phyloP scores from a whole-genome alignment of 2,888 invertebrate species.

The Cephus rjabovi region DNA sequence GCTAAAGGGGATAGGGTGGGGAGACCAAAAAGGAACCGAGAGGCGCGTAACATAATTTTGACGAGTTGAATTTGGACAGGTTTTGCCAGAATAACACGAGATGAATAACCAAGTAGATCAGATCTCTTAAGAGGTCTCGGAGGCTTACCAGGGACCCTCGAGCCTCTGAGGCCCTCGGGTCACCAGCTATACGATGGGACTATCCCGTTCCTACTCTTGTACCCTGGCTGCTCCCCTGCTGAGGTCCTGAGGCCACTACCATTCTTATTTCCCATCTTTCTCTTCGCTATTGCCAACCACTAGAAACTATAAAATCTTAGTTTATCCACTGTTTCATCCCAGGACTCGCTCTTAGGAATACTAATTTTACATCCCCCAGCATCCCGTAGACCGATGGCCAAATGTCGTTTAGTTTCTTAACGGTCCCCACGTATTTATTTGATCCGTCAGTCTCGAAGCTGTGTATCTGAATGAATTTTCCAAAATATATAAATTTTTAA shows the following conservation, averaged over 20 bases:
- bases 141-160: slow-evolving; percentile 6
- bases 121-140: slow-evolving; percentile 30
- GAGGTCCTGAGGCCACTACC: slow-evolving; percentile 17
- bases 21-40: slow-evolving; percentile 17
- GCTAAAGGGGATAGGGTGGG: background rate
- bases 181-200: background rate
- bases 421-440: background rate
- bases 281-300: slow-evolving; percentile 24
- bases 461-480: background rate
- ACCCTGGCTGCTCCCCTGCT: slow-evolving; percentile 23
- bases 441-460: background rate
- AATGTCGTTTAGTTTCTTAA: background rate
- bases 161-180: slow-evolving; percentile 1
- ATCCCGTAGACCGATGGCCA: background rate
- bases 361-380: slow-evolving; percentile 10
- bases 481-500: background rate
- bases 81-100: slow-evolving; percentile 46
- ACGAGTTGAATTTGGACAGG: slow-evolving; percentile 46
- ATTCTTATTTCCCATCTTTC: slow-evolving; percentile 11
- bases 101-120: slow-evolving; percentile 53
- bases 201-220: background rate
- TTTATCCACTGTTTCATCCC: slow-evolving; percentile 18
- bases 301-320: slow-evolving; percentile 28
- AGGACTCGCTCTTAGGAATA: slow-evolving; percentile 20
- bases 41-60: slow-evolving; percentile 44